phyloP scores from a whole-genome alignment of 2,113 vertebrate species.

The Engystomops pustulosus region DNA sequence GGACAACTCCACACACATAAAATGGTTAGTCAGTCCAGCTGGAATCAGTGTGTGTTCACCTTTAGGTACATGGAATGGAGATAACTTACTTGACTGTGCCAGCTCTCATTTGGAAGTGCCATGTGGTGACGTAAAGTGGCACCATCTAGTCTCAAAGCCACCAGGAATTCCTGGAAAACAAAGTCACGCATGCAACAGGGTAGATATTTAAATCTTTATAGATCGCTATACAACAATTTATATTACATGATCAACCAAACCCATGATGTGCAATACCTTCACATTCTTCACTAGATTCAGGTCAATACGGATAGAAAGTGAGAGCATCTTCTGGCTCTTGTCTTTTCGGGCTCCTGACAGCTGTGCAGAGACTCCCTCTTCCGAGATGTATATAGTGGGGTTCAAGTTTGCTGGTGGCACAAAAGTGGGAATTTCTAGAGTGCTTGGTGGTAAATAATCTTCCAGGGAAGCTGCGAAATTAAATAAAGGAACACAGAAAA shows the following conservation, averaged over 20 bases:
- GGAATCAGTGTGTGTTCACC: too few species aligned
- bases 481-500: not conserved
- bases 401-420: slow-evolving; percentile 77
- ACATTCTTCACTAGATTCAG: slow-evolving; percentile 84
- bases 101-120: slow-evolving; percentile 82
- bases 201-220: not conserved
- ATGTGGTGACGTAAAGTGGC: slow-evolving; percentile 86
- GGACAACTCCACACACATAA: too few species aligned
- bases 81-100: slow-evolving; percentile 86
- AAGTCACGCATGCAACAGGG: not conserved
- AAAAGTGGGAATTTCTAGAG: slow-evolving; percentile 81
- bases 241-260: too few species aligned
- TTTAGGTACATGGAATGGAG: not conserved
- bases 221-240: not conserved
- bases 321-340: slow-evolving; percentile 79
- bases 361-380: slow-evolving; percentile 78
- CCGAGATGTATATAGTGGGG: slow-evolving; percentile 86
- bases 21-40: too few species aligned
- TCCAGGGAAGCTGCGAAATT: slow-evolving; percentile 75
- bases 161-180: slow-evolving; percentile 83
- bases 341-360: slow-evolving; percentile 71
- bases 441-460: slow-evolving; percentile 73
- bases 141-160: slow-evolving; percentile 83
- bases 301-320: slow-evolving; percentile 86
- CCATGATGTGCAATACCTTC: slow-evolving; percentile 73